phyloP scores from a whole-genome alignment of 2,113 vertebrate genomes.

The Fukomys damarensis region DNA sequence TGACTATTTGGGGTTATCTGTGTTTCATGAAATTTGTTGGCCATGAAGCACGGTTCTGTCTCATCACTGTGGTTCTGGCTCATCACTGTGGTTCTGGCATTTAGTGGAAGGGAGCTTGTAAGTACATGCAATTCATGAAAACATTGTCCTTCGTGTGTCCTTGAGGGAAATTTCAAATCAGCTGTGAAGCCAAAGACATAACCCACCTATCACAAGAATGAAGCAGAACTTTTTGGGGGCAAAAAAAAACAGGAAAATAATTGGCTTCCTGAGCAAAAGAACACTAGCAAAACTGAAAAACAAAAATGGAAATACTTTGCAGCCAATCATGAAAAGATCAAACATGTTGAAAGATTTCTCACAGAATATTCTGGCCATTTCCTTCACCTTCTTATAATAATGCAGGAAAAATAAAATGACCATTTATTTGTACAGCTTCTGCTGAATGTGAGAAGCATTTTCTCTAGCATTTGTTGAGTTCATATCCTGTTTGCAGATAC shows the following conservation, averaged over 20 bases:
- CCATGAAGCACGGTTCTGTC: fast-evolving
- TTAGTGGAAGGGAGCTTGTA: neutral
- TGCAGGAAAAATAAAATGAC: neutral
- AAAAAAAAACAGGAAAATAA: neutral
- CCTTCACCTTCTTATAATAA: neutral
- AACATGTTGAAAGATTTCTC: neutral
- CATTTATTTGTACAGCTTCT: neutral
- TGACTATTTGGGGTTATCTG: neutral
- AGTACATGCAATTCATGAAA: neutral
- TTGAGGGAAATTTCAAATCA: conserved; percentile 35
- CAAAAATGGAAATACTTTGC: neutral
- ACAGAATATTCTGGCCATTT: neutral
- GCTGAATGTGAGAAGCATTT: neutral
- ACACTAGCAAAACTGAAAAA: neutral
- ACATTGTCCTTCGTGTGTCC: neutral
- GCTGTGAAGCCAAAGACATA: neutral
- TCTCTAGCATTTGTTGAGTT: too few relatives aligned
- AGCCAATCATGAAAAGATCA: neutral
- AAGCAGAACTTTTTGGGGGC: neutral
- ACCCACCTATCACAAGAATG: neutral
- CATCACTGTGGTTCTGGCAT: too few relatives aligned
- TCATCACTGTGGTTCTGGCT: too few relatives aligned
- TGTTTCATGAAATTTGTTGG: neutral
- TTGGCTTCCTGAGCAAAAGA: neutral
- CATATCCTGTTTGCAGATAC: neutral